Evolutionary conservation across 2,113 vertebrate species (phyloP).

Genomic region (Polypterus senegalus): DNA sequence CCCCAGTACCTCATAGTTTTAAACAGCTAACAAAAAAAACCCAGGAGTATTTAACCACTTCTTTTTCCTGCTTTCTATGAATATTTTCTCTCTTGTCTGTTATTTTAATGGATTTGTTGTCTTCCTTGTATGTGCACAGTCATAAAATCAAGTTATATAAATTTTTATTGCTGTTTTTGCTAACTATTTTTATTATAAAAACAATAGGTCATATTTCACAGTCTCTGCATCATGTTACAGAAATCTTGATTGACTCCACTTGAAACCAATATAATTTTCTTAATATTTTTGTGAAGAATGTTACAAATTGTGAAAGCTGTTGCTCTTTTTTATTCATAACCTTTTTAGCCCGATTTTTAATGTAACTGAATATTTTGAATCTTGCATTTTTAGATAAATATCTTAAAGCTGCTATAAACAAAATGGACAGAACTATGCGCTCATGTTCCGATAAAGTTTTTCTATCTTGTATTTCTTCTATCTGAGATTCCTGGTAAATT

Average conservation of each 20-base stretch:
- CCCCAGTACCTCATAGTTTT: slow-evolving; percentile 9
- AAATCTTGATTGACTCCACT: too few species aligned
- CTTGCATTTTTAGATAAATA: not conserved
- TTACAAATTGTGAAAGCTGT: slow-evolving; percentile 6
- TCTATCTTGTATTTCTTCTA: too few species aligned
- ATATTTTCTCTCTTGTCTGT: slow-evolving; percentile 8
- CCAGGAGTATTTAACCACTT: not conserved
- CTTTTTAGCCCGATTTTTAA: too few species aligned
- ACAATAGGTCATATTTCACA: too few species aligned
- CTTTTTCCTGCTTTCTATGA: slow-evolving; percentile 7
- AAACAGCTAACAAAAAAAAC: not conserved
- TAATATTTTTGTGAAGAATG: slow-evolving; percentile 14
- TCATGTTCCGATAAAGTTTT: too few species aligned
- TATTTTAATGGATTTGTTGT: slow-evolving; percentile 13
- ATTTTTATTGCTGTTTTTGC: too few species aligned
- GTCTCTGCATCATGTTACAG: too few species aligned
- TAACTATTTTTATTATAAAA: too few species aligned
- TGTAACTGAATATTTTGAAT: not conserved
- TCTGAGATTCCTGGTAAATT: too few species aligned
- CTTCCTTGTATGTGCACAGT: slow-evolving; percentile 25
- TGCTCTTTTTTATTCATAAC: not conserved
- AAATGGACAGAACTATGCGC: too few species aligned
- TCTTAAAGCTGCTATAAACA: not conserved
- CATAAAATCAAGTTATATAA: too few species aligned
- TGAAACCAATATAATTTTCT: slow-evolving; percentile 25